Evolutionary conservation across 2,113 vertebrate species (phyloP).

Genomic region (Pholis gunnellus): DNA sequence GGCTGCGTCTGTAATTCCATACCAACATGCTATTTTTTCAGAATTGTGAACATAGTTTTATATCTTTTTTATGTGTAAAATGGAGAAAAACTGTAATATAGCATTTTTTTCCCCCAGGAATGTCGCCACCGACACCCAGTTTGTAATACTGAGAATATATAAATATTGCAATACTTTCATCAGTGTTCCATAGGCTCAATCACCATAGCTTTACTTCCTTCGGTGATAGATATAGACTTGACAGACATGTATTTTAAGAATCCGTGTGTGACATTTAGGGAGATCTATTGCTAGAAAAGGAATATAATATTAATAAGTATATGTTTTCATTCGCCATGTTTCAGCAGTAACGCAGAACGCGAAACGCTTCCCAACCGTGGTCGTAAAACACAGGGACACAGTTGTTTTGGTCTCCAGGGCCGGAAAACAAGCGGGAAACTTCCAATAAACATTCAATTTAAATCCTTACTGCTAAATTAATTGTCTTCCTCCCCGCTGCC

Average conservation of each 20-base stretch:
- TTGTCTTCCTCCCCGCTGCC: neutral
- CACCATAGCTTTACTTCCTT: neutral
- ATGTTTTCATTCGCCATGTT: neutral
- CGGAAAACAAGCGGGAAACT: neutral
- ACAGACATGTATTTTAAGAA: neutral
- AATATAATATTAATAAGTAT: neutral
- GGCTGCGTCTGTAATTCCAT: neutral
- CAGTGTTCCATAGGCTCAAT: neutral
- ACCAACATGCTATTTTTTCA: neutral
- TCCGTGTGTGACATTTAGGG: neutral
- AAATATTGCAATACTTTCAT: neutral
- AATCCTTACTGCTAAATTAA: neutral
- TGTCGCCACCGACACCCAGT: neutral
- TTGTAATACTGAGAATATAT: neutral
- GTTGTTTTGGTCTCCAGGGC: neutral
- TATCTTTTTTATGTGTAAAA: neutral
- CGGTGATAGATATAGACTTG: neutral
- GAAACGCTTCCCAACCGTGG: neutral
- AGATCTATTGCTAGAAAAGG: neutral
- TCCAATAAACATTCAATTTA: neutral
- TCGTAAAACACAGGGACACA: neutral
- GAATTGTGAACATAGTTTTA: neutral
- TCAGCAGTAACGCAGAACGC: neutral
- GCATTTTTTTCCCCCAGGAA: neutral
- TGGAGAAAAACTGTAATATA: neutral